A percentile compares a stretch with the other conserved stretches of the same genome.
Conservation (phyloP, 2,888 invertebrate genomes). For the Drosophila ezoana region DNA sequence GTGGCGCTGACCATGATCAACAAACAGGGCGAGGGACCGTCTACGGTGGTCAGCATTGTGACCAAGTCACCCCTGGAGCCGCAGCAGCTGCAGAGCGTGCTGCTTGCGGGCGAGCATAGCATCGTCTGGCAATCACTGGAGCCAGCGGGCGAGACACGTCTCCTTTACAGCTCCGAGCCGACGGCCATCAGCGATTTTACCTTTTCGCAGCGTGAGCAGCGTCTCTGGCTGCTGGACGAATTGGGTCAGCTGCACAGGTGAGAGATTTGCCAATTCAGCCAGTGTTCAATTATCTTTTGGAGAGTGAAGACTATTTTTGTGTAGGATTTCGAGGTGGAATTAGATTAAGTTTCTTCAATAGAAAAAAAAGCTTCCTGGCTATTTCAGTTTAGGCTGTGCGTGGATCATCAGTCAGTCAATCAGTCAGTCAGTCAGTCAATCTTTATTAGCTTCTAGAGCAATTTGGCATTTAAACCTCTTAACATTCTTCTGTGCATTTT, state of each 20-base stretch:
- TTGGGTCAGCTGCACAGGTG: conserved; percentile 87
- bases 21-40: conserved; percentile 91
- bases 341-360: no score
- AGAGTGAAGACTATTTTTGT: background rate
- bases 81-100: conserved; percentile 44
- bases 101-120: conserved; percentile 53
- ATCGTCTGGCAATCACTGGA: conserved; percentile 71
- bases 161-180: conserved; percentile 75
- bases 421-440: background rate
- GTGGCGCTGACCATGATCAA: conserved; percentile 93
- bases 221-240: conserved; percentile 92
- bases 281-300: background rate
- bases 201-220: conserved; percentile 90
- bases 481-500: no score
- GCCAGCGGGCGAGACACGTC: conserved; percentile 59
- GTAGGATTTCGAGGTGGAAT: background rate
- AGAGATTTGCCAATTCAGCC: conserved; percentile 33
- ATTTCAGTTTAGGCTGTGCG: no score
- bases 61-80: conserved; percentile 30
- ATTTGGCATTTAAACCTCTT: no score
- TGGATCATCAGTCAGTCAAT: no score
- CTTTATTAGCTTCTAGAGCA: no score
- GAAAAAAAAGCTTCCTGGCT: no score
- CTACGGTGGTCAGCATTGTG: conserved; percentile 85
- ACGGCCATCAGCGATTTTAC: conserved; percentile 88